phyloP scores from a whole-genome alignment of 92 coral and sea anemone genomes.

The Heliopora coerulea region DNA sequence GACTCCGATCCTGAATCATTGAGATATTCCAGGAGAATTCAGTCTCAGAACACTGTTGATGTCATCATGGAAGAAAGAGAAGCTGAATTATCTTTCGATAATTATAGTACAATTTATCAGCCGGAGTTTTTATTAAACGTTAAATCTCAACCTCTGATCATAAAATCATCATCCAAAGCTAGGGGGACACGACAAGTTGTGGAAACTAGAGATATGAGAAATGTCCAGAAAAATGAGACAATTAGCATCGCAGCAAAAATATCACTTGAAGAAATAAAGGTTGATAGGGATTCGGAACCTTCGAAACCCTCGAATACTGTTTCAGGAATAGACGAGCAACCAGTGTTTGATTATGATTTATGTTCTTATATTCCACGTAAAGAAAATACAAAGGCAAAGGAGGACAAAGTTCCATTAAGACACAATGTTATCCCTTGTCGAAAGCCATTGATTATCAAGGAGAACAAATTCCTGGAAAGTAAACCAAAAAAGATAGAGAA shows the following conservation, averaged over 20 bases:
- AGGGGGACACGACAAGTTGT: background rate
- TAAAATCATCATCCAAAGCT: background rate
- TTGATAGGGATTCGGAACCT: too few species aligned
- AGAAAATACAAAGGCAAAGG: background rate
- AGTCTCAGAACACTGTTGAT: background rate
- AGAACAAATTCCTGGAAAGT: background rate
- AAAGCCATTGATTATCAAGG: background rate
- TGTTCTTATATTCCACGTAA: background rate
- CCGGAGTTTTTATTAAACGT: conserved; percentile 35
- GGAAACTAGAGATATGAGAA: background rate
- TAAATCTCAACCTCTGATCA: conserved; percentile 8
- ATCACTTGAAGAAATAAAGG: background rate
- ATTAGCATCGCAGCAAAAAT: background rate
- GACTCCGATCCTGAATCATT: conserved; percentile 36
- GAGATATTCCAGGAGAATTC: conserved; percentile 11
- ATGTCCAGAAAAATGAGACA: background rate
- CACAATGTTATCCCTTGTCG: background rate
- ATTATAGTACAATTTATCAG: conserved; percentile 37
- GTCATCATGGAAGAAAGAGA: conserved; percentile 7
- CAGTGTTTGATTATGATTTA: background rate
- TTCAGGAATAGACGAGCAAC: background rate
- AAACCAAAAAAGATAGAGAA: background rate
- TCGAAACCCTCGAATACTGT: background rate
- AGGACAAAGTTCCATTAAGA: background rate
- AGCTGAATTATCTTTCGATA: conserved; percentile 35